These are phyloP conservation scores for Entomyzon cyanotis DNA, from an alignment of 2,113 vertebrate genomes.

Conservation along the genomic window DNA sequence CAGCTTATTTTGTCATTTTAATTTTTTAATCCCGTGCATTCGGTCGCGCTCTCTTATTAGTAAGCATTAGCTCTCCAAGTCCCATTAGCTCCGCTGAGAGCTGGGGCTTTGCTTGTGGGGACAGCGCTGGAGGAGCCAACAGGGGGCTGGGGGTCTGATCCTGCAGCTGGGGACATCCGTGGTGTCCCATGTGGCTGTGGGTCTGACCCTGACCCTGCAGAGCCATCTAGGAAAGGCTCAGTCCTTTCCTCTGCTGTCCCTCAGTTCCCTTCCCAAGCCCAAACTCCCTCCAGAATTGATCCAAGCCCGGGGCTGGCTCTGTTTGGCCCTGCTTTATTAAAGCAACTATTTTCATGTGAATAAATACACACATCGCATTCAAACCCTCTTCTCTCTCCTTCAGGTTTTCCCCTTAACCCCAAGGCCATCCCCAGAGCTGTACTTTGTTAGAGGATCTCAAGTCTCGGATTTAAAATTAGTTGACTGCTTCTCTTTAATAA, in stretches of 20 bases:
- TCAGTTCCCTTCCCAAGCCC: not conserved
- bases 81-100: slow-evolving; percentile 31
- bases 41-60: slow-evolving; percentile 7
- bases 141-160: not conserved
- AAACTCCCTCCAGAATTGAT: not conserved
- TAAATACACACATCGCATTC: accelerated
- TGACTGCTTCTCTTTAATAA: slow-evolving; percentile 23
- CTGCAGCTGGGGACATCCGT: accelerated
- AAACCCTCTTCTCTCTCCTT: not conserved
- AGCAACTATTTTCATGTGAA: not conserved
- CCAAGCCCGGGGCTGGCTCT: not conserved
- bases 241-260: accelerated
- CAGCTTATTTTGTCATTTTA: slow-evolving; percentile 65
- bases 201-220: not conserved
- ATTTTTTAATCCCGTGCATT: slow-evolving; percentile 52
- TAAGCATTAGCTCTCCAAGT: slow-evolving; percentile 65
- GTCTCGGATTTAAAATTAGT: not conserved
- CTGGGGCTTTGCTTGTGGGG: not conserved
- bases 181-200: not conserved
- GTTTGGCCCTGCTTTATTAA: not conserved
- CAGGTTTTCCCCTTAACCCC: not conserved
- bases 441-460: not conserved
- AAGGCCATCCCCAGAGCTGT: not conserved
- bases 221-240: accelerated
- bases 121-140: not conserved